Base-by-base conservation (phyloP, 2,888 invertebrate species). In the Synergus gifuensis region DNA sequence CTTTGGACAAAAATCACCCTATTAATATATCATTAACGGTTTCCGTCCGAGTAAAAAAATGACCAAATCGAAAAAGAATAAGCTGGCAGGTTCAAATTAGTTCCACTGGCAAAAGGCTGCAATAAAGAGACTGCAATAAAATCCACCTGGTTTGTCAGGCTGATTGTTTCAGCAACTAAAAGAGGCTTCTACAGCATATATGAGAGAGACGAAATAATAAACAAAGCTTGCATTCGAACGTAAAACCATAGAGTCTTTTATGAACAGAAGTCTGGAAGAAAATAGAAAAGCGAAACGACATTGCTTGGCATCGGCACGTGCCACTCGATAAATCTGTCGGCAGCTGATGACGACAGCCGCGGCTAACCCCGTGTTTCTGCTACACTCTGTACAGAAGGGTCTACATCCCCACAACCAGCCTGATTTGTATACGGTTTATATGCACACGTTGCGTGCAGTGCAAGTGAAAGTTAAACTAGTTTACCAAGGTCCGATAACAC, bases 241-340 rank as follows among this genome's bases (percentile, higher is more conserved):
- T 28, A 73, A 54, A 36, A 28, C 49, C 54, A 54, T 54, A 54
- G 54, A 22, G 49, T 36, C 49, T 54, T 54, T 73, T 54, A 54
- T 54, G 54, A 73, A 54, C 73, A 36, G 73, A 80, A 78, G 44
- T 80, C 79, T 62, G 49, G 83, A 83, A 80, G 81, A 82, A 82
- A 82, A 77, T 82, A 80, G 82, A 77, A 81, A 83, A 83, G 83
- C 88, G 86, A 84, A 86, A 86, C 87, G 87, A 87, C 87, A 86
- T 86, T 83, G 86, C 85, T 86, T 87, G 85, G 87, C 89, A 90
- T 91, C 91, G 92, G 91, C 92, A 92, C 92, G 92, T 91, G 92
- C 92, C 92, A 89, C 89, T 90, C 92, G 91, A 92, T 92, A 92
- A 92, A 92, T 92, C 92, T 91, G 92, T 91, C 91, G 89, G 90